Conservation (phyloP, 2,888 invertebrate species). For the Atethmia centrago region DNA sequence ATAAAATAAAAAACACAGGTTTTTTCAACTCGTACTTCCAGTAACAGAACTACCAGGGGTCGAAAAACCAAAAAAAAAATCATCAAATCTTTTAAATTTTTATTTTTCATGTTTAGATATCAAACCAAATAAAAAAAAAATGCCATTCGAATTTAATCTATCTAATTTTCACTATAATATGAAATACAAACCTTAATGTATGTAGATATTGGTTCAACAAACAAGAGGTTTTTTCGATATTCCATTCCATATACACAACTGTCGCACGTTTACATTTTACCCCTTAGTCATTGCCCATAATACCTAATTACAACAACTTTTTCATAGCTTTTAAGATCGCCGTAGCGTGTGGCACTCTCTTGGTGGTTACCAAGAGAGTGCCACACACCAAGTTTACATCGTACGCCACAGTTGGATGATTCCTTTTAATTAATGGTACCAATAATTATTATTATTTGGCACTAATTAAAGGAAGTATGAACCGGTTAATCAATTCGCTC, state of each 20-base stretch:
- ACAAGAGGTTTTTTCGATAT: background rate
- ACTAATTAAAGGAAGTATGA: constrained; percentile 65
- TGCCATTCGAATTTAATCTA: background rate
- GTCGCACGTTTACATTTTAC: background rate
- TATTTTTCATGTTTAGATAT: too few species aligned
- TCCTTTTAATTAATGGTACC: constrained; percentile 35
- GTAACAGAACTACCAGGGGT: too few species aligned
- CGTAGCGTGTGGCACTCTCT: too few species aligned
- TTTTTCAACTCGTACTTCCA: too few species aligned
- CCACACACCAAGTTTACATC: constrained; percentile 34
- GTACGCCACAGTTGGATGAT: constrained; percentile 29
- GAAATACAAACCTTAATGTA: background rate
- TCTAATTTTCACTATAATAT: background rate
- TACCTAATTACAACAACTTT: constrained; percentile 25
- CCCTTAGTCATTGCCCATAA: constrained; percentile 23
- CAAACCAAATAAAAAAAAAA: too few species aligned
- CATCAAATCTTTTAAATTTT: too few species aligned
- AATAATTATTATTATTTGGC: constrained; percentile 66
- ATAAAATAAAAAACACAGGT: too few species aligned
- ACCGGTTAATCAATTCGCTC: constrained; percentile 67
- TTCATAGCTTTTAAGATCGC: constrained; percentile 25
- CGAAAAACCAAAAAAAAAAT: too few species aligned
- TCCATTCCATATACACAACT: background rate
- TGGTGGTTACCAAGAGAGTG: constrained; percentile 12
- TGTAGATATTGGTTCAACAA: background rate